Percentiles rank a stretch among this genome's conserved stretches.
Conservation (phyloP, 37 sponge, comb jelly and placozoan genomes). For the Haliclona indistincta region DNA sequence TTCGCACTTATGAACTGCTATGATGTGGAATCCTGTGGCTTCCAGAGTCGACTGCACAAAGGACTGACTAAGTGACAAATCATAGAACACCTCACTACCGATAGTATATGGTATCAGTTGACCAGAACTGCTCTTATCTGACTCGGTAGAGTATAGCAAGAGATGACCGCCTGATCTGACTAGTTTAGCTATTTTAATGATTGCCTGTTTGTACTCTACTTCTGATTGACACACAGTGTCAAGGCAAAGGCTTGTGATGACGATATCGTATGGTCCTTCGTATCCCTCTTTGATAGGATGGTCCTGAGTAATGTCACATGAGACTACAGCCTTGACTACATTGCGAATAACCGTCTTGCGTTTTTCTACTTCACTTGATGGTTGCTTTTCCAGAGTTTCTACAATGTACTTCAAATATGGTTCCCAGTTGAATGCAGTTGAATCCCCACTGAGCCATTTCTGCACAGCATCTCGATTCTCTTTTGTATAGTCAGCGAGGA, state of each 20-base stretch:
- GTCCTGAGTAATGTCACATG: conserved; percentile 25
- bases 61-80: too few relatives aligned
- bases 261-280: conserved; percentile 31
- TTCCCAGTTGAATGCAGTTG: conserved; percentile 17
- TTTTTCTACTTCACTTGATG: conserved; percentile 3
- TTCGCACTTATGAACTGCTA: too few relatives aligned
- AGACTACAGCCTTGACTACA: conserved; percentile 34
- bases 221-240: not conserved
- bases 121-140: not conserved
- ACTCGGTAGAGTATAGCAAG: not conserved
- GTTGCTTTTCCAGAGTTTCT: conserved; percentile 23
- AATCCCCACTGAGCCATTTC: conserved; percentile 30
- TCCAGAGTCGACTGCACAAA: too few relatives aligned
- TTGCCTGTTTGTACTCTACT: conserved; percentile 7
- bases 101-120: too few relatives aligned
- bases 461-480: conserved; percentile 2
- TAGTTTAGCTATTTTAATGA: not conserved
- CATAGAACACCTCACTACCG: too few relatives aligned
- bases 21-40: too few relatives aligned
- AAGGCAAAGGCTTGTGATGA: conserved; percentile 9
- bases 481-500: conserved; percentile 39
- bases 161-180: conserved; percentile 34
- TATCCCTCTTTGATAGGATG: conserved; percentile 7
- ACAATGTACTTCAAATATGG: conserved; percentile 42
- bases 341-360: conserved; percentile 16